A percentile compares a stretch with the other conserved stretches of the same genome.
Conservation (phyloP, 2,888 invertebrate genomes). For the Ormyrus thymus region DNA sequence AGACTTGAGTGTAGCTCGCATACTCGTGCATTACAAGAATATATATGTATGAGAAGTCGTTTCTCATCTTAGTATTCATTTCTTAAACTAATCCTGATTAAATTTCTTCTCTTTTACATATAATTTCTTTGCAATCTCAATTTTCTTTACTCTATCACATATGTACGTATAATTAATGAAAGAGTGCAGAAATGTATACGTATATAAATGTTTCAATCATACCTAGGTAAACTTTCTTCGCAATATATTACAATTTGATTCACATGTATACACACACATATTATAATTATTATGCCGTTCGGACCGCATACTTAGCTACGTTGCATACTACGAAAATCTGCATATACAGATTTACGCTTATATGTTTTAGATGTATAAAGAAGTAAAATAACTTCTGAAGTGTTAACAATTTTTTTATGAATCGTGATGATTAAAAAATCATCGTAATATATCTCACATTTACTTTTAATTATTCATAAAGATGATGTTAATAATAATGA, state of each 20-base stretch:
- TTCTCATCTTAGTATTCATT: conserved; percentile 45
- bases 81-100: conserved; percentile 58
- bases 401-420: conserved; percentile 50
- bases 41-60: conserved; percentile 49
- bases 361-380: conserved; percentile 40
- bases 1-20: conserved; percentile 20
- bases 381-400: conserved; percentile 44
- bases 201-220: conserved; percentile 45
- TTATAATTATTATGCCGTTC: conserved; percentile 57
- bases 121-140: conserved; percentile 46
- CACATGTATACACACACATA: conserved; percentile 70
- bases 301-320: conserved; percentile 41
- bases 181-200: conserved; percentile 47
- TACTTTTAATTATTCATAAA: conserved; percentile 49
- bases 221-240: conserved; percentile 54
- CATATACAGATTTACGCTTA: conserved; percentile 51
- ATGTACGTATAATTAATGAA: conserved; percentile 29
- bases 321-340: conserved; percentile 52
- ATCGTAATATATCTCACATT: conserved; percentile 48
- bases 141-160: conserved; percentile 34
- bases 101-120: conserved; percentile 39
- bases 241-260: conserved; percentile 71
- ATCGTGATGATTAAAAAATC: conserved; percentile 45
- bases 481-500: conserved; percentile 29
- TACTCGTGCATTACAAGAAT: conserved; percentile 60